phyloP scores from a whole-genome alignment of 2,888 invertebrate genomes.

The Eulithis prunata region DNA sequence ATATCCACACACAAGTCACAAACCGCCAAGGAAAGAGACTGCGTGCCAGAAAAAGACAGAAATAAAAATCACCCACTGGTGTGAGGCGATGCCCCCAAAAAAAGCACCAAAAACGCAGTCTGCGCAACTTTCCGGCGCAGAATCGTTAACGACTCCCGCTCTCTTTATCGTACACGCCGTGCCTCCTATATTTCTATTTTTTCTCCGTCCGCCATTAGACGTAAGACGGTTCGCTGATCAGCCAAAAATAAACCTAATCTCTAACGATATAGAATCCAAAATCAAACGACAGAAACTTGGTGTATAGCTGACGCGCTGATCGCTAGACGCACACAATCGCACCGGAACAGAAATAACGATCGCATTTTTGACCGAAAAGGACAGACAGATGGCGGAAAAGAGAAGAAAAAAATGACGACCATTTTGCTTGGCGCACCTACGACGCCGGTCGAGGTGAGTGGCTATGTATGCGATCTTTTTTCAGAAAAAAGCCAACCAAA shows the following conservation, averaged over 20 bases:
- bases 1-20: constrained; percentile 48
- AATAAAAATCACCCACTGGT: constrained; percentile 82
- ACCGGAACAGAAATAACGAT: constrained; percentile 85
- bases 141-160: constrained; percentile 85
- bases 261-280: constrained; percentile 32
- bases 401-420: constrained; percentile 84
- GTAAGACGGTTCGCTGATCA: constrained; percentile 65
- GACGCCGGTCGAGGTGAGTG: constrained; percentile 69
- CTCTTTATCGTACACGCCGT: constrained; percentile 83
- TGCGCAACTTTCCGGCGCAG: constrained; percentile 86
- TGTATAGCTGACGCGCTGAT: constrained; percentile 62
- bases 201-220: constrained; percentile 78
- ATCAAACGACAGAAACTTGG: constrained; percentile 48
- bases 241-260: constrained; percentile 47
- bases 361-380: constrained; percentile 85
- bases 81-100: constrained; percentile 84
- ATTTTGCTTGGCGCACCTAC: constrained; percentile 83
- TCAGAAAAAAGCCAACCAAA: constrained; percentile 82
- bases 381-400: constrained; percentile 84
- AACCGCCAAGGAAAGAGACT: constrained; percentile 66
- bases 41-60: constrained; percentile 80
- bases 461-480: constrained; percentile 81
- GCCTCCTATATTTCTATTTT: constrained; percentile 85
- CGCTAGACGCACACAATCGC: constrained; percentile 78
- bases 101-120: constrained; percentile 85